Conservation (phyloP, 2,797 vertebrate species). For the Pempheris klunzingeri region DNA sequence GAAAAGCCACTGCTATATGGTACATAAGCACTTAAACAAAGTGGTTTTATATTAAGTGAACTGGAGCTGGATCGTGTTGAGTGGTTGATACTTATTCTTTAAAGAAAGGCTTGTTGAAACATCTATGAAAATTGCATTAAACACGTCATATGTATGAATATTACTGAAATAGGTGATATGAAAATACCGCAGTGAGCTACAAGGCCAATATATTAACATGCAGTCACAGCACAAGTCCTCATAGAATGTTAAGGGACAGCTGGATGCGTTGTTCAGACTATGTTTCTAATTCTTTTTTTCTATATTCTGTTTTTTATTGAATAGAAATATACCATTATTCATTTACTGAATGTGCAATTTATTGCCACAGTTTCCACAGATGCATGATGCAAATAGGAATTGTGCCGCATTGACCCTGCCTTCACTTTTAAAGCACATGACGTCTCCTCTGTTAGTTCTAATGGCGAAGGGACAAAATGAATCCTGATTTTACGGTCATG, state of each 20-base stretch:
- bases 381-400: conserved; percentile 34
- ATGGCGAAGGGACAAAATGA: conserved; percentile 49
- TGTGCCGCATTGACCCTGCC: conserved; percentile 35
- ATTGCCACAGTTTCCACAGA: conserved; percentile 27
- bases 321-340: conserved; percentile 12
- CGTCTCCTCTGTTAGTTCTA: conserved; percentile 34
- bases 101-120: background rate
- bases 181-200: conserved; percentile 1
- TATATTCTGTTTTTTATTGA: conserved; percentile 10
- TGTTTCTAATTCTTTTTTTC: background rate
- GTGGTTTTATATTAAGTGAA: background rate
- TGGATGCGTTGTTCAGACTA: conserved; percentile 15
- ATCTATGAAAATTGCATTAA: too few relatives aligned
- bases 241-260: conserved; percentile 5
- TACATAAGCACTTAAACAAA: too few relatives aligned
- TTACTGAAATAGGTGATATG: conserved; percentile 3
- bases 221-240: background rate
- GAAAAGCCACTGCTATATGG: too few relatives aligned
- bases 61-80: background rate
- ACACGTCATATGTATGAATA: background rate
- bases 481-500: conserved; percentile 61
- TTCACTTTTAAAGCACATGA: conserved; percentile 39
- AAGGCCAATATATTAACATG: conserved; percentile 5
- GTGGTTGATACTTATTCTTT: conserved; percentile 1
- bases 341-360: conserved; percentile 15